Conservation (phyloP, 2,888 invertebrate genomes). For the Drosophila putrida region DNA sequence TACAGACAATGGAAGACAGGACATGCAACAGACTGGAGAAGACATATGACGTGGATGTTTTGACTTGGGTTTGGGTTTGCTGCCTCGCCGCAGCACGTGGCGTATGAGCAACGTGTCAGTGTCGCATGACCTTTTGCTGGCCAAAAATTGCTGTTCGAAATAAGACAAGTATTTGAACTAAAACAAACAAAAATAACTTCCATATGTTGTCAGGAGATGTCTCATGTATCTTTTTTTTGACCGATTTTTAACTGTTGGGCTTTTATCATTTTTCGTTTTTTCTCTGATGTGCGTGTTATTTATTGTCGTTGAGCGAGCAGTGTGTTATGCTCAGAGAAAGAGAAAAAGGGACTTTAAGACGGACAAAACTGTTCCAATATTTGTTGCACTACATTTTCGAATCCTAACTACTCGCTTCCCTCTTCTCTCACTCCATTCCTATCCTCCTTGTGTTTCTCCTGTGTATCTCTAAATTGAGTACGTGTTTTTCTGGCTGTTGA, state of each 20-base stretch:
- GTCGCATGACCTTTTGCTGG: conserved; percentile 53
- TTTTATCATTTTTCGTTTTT: not conserved
- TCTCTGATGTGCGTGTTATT: conserved; percentile 43
- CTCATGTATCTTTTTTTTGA: conserved; percentile 8
- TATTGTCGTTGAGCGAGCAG: conserved; percentile 27
- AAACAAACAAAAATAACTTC: conserved; percentile 39
- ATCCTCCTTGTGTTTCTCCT: not conserved
- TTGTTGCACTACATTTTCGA: conserved; percentile 51
- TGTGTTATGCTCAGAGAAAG: conserved; percentile 7
- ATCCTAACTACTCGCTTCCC: conserved; percentile 17
- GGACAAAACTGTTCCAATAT: conserved; percentile 49
- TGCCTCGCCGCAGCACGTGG: conserved; percentile 51
- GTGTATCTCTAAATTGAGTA: conserved; percentile 74
- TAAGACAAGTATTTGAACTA: conserved; percentile 44
- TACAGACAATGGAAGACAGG: conserved; percentile 41
- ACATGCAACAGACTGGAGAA: conserved; percentile 21
- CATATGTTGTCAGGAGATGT: conserved; percentile 42
- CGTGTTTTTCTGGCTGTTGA: conserved; percentile 74
- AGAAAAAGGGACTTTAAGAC: conserved; percentile 8
- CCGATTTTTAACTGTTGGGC: conserved; percentile 27
- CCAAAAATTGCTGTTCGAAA: conserved; percentile 27
- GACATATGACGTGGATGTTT: conserved; percentile 25
- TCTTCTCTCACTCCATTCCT: not conserved
- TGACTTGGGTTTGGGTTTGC: conserved; percentile 45
- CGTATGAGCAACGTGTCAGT: conserved; percentile 45